phyloP scores from a whole-genome alignment of 2,797 vertebrate species.

The Mareca penelope region DNA sequence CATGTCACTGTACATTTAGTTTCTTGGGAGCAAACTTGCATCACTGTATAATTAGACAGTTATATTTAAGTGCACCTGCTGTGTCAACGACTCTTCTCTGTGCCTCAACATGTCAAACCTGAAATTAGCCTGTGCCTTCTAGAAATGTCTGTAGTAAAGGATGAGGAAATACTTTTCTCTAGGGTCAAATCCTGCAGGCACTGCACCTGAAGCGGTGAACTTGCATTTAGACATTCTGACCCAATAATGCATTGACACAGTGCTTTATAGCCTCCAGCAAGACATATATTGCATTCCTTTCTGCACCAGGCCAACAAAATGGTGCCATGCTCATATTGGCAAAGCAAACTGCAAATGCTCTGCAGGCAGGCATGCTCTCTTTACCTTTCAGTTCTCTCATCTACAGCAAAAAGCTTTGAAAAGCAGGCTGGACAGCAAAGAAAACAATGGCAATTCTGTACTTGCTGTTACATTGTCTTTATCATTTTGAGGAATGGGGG shows the following conservation, averaged over 20 bases:
- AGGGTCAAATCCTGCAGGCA: background rate
- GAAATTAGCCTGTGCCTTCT: conserved; percentile 47
- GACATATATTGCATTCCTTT: background rate
- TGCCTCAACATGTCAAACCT: conserved; percentile 38
- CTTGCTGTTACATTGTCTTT: conserved; percentile 68
- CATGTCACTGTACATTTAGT: conserved; percentile 47
- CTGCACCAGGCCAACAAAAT: background rate
- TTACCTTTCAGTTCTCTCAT: background rate
- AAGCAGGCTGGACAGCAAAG: background rate
- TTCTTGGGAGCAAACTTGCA: conserved; percentile 63
- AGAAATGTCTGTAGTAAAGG: conserved; percentile 5
- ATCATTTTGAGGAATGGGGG: conserved; percentile 79
- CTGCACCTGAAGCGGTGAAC: background rate
- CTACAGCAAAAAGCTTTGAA: background rate
- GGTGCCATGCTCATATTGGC: background rate
- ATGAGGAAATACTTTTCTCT: background rate
- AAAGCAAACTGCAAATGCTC: background rate
- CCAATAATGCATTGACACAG: background rate
- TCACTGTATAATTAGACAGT: conserved; percentile 57
- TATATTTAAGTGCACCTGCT: conserved; percentile 68
- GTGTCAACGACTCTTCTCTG: conserved; percentile 35
- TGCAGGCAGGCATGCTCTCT: background rate
- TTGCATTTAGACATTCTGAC: background rate
- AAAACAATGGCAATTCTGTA: background rate
- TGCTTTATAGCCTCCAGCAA: background rate